Evolutionary conservation across 2,888 invertebrate species (phyloP), one percentile per base, ranked within the genome.

Genomic region (Amphipyra berbera): DNA sequence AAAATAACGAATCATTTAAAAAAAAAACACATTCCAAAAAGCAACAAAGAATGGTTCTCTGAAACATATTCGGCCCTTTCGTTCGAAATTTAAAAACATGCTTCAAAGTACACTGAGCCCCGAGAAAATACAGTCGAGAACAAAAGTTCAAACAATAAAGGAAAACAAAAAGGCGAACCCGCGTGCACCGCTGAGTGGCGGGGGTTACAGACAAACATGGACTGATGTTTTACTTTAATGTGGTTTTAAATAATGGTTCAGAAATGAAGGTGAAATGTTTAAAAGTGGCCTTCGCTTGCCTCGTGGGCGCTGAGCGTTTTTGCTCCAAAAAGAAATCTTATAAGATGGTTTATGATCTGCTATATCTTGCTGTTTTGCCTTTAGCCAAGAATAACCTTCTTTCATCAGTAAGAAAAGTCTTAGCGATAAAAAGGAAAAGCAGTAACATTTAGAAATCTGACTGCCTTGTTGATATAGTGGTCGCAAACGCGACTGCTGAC

Each of bases 51-150:
- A 49, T 48, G 48, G 54, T 64, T 68, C 66, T 68, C 35, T 64
- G 53, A 74, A 67, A 68, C 66, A 68, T 53, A 69, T 69, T 76
- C 72, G 72, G 65, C 63, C 63, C 56, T 73, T 64, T 65, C 71
- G 60, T 75, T 70, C 66, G 61, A 61, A 62, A 69, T 62, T 61
- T 42, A 73, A 63, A 63, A 65, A 76, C 73, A 73, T 64, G 60
- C 41, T 60, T 45, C 52, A 68, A 69, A 68, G 76, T 68, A 78
- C 75, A 81, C 78, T 74, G 35, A 45, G 63, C 58, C 48, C 33
- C 65, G 63, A 57, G 68, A 78, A 76, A 73, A 79, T 79, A 85
- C 83, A 83, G 81, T 81, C 73, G 59, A 72, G 72, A 59, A 77
- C 77, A 77, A 77, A 81, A 79, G 79, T 78, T 76, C 64, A 68